Evolutionary conservation across 2,113 vertebrate species (phyloP).

Genomic region (Nothoprocta pentlandii): DNA sequence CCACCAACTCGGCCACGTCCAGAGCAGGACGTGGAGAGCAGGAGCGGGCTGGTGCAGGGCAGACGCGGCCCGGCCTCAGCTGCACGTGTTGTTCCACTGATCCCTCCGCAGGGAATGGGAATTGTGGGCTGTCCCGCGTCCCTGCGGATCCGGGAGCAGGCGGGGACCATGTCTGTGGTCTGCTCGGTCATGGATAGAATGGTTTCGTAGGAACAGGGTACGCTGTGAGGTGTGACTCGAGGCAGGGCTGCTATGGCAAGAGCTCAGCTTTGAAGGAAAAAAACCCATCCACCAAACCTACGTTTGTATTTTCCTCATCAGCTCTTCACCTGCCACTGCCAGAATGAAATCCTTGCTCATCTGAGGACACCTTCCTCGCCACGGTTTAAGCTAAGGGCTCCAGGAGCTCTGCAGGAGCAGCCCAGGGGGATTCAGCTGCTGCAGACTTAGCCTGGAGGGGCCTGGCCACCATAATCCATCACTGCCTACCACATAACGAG

Average conservation of each 20-base stretch:
- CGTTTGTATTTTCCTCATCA: background rate
- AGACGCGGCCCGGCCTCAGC: background rate
- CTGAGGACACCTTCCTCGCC: background rate
- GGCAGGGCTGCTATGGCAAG: background rate
- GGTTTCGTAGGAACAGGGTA: constrained; percentile 64
- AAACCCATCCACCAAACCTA: background rate
- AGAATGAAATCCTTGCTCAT: background rate
- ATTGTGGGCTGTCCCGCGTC: background rate
- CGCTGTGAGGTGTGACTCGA: constrained; percentile 62
- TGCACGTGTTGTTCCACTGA: background rate
- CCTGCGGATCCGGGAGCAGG: constrained; percentile 19
- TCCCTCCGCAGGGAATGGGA: background rate
- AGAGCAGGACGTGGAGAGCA: constrained; percentile 6
- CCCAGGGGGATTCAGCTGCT: background rate
- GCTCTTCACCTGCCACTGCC: background rate
- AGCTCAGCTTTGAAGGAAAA: constrained; percentile 24
- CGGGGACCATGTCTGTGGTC: constrained; percentile 60
- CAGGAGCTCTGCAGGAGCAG: background rate
- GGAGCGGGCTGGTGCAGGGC: background rate
- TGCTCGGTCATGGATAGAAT: constrained; percentile 58
- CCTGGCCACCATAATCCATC: background rate
- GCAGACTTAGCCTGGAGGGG: background rate
- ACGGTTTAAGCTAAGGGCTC: background rate
- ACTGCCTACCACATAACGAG: background rate
- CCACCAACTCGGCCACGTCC: background rate